A percentile compares a stretch with the other conserved stretches of the same genome.
phyloP scores from a whole-genome alignment of 2,797 vertebrate genomes.

The Tenualosa ilisha region DNA sequence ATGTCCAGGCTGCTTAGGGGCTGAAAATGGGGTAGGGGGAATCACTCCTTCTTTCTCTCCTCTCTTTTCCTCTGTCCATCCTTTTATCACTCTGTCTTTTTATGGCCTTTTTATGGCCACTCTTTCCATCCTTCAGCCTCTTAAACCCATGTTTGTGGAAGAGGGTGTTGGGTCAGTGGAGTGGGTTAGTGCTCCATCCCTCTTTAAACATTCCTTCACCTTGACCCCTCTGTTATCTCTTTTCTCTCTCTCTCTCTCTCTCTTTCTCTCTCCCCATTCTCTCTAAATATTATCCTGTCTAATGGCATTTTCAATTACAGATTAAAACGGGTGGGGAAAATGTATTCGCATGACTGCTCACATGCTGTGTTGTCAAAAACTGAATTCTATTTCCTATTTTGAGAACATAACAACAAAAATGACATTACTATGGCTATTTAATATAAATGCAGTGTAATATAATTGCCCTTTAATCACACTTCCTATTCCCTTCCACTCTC shows the following conservation, averaged over 20 bases:
- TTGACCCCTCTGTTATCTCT: not conserved
- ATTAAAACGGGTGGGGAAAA: too few relatives aligned
- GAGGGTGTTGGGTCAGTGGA: not conserved
- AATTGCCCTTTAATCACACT: too few relatives aligned
- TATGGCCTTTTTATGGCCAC: not conserved
- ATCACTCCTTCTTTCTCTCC: constrained; percentile 34
- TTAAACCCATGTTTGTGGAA: not conserved
- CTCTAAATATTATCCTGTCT: constrained; percentile 12
- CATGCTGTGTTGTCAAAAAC: not conserved
- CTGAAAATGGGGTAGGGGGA: not conserved
- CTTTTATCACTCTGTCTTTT: not conserved
- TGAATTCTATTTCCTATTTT: too few relatives aligned
- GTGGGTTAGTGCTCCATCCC: not conserved
- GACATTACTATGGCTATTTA: too few relatives aligned
- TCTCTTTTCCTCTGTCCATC: not conserved
- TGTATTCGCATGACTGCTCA: not conserved
- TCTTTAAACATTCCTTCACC: not conserved
- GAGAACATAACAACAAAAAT: too few relatives aligned
- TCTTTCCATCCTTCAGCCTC: constrained; percentile 21
- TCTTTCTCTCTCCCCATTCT: constrained; percentile 23
- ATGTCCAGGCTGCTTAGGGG: not conserved
- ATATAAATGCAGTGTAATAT: too few relatives aligned
- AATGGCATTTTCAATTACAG: not conserved
- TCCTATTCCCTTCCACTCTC: too few relatives aligned
- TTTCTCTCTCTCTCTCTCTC: constrained; percentile 35